phyloP scores from a whole-genome alignment of 2,888 invertebrate species.

The Zhengitettix transpicula region DNA sequence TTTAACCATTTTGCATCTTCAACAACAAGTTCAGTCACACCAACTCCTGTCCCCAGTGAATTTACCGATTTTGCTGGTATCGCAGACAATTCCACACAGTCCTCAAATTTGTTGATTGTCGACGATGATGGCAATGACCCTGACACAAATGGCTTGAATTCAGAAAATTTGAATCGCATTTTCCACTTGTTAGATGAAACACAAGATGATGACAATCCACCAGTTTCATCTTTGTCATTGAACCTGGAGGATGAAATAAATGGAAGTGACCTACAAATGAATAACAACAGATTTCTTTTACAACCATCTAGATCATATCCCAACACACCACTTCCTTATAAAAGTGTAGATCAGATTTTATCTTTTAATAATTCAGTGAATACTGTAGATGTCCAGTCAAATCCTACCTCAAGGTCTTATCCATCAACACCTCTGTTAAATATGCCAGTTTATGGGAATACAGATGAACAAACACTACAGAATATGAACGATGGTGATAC shows the following conservation, averaged over 20 bases:
- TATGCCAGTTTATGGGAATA: background rate
- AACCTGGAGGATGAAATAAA: constrained; percentile 6
- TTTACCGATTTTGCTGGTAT: constrained; percentile 44
- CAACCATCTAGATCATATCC: constrained; percentile 25
- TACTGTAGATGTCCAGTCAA: constrained; percentile 20
- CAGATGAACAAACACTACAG: background rate
- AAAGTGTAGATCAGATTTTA: constrained; percentile 16
- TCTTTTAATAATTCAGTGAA: constrained; percentile 17
- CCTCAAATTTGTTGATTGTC: background rate
- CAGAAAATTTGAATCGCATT: constrained; percentile 47
- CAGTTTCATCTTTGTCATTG: constrained; percentile 16
- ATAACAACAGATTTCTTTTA: constrained; percentile 10
- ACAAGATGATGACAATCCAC: background rate
- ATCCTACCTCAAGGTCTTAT: constrained; percentile 45
- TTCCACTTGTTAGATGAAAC: constrained; percentile 38
- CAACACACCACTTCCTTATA: constrained; percentile 21
- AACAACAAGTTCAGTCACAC: constrained; percentile 45
- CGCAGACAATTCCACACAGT: background rate
- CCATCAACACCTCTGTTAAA: constrained; percentile 53
- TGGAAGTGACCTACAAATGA: constrained; percentile 11
- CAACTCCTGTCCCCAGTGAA: constrained; percentile 52
- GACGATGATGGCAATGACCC: constrained; percentile 2
- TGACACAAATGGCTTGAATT: constrained; percentile 18
- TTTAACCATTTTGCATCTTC: constrained; percentile 22
- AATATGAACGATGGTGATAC: background rate